A percentile compares a stretch with the other conserved stretches of the same genome.
phyloP scores from a whole-genome alignment of 2,888 invertebrate genomes.

The Orgyia antiqua region DNA sequence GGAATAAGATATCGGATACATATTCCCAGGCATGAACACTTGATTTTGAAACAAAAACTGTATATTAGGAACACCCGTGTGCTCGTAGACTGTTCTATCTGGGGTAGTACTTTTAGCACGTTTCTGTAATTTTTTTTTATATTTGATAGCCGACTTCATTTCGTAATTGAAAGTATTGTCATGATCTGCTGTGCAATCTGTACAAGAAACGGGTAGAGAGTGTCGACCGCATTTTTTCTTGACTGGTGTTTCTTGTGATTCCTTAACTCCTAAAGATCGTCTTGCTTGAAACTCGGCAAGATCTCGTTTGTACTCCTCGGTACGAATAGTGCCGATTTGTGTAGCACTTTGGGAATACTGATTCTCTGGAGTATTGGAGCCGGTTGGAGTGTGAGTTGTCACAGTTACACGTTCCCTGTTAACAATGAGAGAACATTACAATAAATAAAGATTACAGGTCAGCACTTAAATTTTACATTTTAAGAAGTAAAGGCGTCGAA shows the following conservation, averaged over 20 bases:
- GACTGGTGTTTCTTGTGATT: slow-evolving; percentile 44
- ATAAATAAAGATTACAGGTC: not conserved
- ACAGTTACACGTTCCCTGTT: slow-evolving; percentile 68
- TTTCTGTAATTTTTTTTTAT: slow-evolving; percentile 53
- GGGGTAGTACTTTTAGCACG: slow-evolving; percentile 45
- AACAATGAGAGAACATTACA: slow-evolving; percentile 7
- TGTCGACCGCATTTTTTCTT: slow-evolving; percentile 64
- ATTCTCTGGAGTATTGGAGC: slow-evolving; percentile 29
- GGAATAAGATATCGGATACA: slow-evolving; percentile 41
- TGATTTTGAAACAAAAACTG: slow-evolving; percentile 73
- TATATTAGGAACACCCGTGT: slow-evolving; percentile 50
- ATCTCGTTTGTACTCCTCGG: slow-evolving; percentile 68
- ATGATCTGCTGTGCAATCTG: slow-evolving; percentile 54
- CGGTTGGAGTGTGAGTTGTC: slow-evolving; percentile 44
- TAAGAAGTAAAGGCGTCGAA: slow-evolving; percentile 18
- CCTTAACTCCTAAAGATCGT: slow-evolving; percentile 46
- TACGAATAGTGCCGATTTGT: slow-evolving; percentile 61
- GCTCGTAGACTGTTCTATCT: slow-evolving; percentile 35
- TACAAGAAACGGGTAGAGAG: slow-evolving; percentile 62
- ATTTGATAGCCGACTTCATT: slow-evolving; percentile 60
- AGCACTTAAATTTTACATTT: too few relatives aligned
- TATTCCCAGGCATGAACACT: slow-evolving; percentile 68
- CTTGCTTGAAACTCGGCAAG: slow-evolving; percentile 71
- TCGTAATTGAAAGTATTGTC: slow-evolving; percentile 67
- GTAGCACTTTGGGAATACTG: slow-evolving; percentile 27